Evolutionary conservation across 2,888 invertebrate genomes (phyloP).

Genomic region (Boloria euphrosyne): DNA sequence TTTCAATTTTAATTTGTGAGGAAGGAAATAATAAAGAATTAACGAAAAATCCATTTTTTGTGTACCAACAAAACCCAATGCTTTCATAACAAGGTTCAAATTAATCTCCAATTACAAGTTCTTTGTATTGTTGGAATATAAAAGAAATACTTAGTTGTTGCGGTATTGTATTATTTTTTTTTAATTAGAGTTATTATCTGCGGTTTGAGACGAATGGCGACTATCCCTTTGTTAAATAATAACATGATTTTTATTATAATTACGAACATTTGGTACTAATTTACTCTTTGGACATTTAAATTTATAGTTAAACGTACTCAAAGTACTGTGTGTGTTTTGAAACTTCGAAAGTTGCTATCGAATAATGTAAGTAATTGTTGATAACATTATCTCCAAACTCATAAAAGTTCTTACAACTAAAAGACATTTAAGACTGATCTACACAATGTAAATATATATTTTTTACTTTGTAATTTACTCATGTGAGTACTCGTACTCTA

Average conservation of each 20-base stretch:
- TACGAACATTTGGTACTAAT: slow-evolving; percentile 36
- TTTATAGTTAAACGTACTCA: background rate
- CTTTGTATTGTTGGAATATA: slow-evolving; percentile 42
- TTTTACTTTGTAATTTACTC: no score
- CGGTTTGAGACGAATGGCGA: slow-evolving; percentile 50
- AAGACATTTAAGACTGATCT: no score
- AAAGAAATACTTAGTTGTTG: slow-evolving; percentile 53
- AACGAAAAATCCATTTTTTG: background rate
- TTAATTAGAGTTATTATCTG: slow-evolving; percentile 55
- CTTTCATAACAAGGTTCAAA: slow-evolving; percentile 48
- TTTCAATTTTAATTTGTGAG: no score
- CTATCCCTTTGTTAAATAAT: slow-evolving; percentile 54
- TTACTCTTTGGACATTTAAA: slow-evolving; percentile 8
- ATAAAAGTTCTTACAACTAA: no score
- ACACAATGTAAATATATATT: no score
- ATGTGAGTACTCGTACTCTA: no score
- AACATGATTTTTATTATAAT: slow-evolving; percentile 49
- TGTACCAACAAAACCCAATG: slow-evolving; percentile 30
- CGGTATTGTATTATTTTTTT: slow-evolving; percentile 60
- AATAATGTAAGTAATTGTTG: no score
- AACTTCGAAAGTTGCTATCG: no score
- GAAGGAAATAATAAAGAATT: background rate
- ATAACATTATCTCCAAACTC: background rate
- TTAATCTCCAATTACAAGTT: slow-evolving; percentile 48
- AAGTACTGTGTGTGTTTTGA: background rate